A percentile compares a stretch with the other conserved stretches of the same genome.
Conservation (phyloP, 2,113 vertebrate genomes). For the Myanophis thanlyinensis region DNA sequence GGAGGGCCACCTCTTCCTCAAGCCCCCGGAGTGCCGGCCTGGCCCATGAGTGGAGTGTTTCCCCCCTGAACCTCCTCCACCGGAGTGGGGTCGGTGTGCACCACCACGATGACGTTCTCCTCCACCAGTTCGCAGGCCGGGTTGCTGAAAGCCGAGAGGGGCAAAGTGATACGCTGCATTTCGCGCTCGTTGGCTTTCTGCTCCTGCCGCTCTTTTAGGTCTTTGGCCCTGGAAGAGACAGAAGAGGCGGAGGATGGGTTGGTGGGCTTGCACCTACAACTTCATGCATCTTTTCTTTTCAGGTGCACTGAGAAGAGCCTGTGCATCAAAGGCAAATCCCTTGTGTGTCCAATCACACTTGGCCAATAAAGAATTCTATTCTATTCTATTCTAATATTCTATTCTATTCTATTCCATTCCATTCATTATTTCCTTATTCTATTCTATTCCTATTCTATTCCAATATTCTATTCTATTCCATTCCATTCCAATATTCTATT, state of each 20-base stretch:
- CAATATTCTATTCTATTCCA: no score
- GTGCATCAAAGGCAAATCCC: no score
- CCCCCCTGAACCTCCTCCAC: constrained; percentile 67
- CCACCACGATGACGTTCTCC: constrained; percentile 84
- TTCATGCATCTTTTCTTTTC: no score
- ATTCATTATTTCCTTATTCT: no score
- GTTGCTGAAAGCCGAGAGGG: constrained; percentile 89
- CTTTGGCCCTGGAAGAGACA: constrained; percentile 74
- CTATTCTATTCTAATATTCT: no score
- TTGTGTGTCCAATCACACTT: no score
- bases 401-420: no score
- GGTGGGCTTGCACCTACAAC: background rate
- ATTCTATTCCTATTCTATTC: no score
- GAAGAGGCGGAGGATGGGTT: background rate
- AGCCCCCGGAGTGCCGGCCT: constrained; percentile 89
- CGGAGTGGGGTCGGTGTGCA: constrained; percentile 76
- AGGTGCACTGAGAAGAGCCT: no score
- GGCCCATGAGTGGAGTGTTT: constrained; percentile 80
- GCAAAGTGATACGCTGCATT: constrained; percentile 92
- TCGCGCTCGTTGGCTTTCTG: constrained; percentile 86
- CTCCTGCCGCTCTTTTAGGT: constrained; percentile 84
- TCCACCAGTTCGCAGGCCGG: constrained; percentile 89
- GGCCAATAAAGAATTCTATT: no score
- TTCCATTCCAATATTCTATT: no score
- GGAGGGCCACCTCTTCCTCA: constrained; percentile 65